These are phyloP conservation scores for Myotis findleyi DNA, from an alignment of 2,797 vertebrate species.

Conservation along the genomic window DNA sequence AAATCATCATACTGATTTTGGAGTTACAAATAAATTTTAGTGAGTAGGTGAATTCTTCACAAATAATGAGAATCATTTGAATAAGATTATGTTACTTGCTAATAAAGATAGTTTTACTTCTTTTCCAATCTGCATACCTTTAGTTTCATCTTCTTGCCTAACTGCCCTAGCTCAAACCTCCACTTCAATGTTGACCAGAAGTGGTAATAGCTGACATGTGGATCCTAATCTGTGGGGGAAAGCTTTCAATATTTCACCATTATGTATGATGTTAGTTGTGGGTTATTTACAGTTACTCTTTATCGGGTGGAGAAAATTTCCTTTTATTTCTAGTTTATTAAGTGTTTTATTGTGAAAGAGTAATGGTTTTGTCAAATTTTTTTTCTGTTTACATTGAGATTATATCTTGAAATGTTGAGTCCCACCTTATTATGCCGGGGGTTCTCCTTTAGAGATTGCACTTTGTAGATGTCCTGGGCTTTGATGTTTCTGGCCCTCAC, in stretches of 20 bases:
- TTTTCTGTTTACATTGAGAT: neutral
- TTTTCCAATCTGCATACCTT: neutral
- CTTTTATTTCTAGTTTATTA: too few species aligned
- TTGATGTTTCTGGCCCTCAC: neutral
- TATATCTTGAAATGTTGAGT: neutral
- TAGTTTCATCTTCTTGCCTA: neutral
- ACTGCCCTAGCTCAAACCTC: too few species aligned
- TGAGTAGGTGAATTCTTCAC: neutral
- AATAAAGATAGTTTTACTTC: neutral
- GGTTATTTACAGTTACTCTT: too few species aligned
- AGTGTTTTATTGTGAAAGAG: neutral
- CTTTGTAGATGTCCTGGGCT: neutral
- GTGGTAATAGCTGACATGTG: too few species aligned
- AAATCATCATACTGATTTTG: neutral
- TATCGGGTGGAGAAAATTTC: too few species aligned
- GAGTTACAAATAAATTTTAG: too few species aligned
- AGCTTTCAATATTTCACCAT: too few species aligned
- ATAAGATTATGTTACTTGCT: neutral
- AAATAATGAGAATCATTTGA: neutral
- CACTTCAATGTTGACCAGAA: too few species aligned
- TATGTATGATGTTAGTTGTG: too few species aligned
- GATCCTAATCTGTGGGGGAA: too few species aligned
- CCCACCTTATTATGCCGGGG: neutral
- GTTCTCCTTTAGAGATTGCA: neutral
- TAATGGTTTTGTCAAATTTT: neutral